Evolutionary conservation across 2,888 invertebrate species (phyloP), one percentile per base, ranked within the genome.

Genomic region (Hemicrepidius hirtus): DNA sequence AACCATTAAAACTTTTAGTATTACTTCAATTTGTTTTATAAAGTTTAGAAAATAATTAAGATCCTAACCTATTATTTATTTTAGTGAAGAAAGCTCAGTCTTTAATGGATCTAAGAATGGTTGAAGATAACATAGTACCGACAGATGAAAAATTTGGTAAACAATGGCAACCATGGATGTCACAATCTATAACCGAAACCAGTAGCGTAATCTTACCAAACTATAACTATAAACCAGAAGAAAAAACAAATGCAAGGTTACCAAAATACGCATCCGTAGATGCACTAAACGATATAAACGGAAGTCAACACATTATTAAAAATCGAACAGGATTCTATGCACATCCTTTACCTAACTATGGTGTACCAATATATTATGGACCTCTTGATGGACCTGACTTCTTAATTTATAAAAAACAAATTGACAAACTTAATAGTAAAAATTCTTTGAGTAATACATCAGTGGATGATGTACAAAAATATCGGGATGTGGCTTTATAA

Each of bases 391-490:
- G 86, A 5, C 86, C 86, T 1, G 86, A 86, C 73, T 86, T 86
- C 77, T 76, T 86, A 35, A 86, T 86, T 75, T 86, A 86, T 66
- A 86, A 85, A 76, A 86, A 86, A 77, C 84, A 86, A 80, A 76
- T 85, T 18, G 85, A 85, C 65, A 84, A 83, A 74, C 71, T 82
- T 53, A 82, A 79, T 50, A 82, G 82, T 74, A 85, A 83, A 71
- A 86, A 85, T 76, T 86, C 86, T n/a, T 77, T 86, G 65, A 86
- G 86, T 73, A 86, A 85, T 64, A 84, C 84, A 7, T 87, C 87
- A 0, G 85, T 85, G 6, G 87, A 87, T 65, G 87, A 87, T 75
- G 85, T 86, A 60, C 86, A 87, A 68, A 87, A 87, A 74, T 87
- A 87, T 76, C 82, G 86, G 63, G 87, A 87, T 74, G 86, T 87